These are phyloP conservation scores for Alsophila aescularia DNA, from an alignment of 2,888 invertebrate genomes.

Conservation along the genomic window DNA sequence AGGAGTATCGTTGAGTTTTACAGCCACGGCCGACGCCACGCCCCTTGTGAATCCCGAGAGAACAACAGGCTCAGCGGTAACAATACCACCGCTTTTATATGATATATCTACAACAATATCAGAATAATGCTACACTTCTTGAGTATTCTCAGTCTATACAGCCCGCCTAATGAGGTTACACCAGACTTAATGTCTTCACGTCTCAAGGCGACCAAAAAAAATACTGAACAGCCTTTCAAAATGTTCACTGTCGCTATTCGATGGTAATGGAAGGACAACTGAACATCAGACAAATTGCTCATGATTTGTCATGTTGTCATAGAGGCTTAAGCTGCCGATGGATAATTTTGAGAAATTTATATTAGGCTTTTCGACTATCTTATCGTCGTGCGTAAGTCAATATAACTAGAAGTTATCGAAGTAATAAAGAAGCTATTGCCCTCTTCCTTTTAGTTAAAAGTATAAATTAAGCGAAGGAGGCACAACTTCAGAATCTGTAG, in stretches of 20 bases:
- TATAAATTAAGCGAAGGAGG: constrained; percentile 58
- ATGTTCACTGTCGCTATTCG: no score
- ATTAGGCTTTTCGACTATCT: constrained; percentile 36
- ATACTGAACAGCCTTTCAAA: not conserved
- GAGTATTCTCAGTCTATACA: not conserved
- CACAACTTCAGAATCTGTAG: constrained; percentile 52
- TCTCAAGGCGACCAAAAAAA: constrained; percentile 6
- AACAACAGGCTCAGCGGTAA: constrained; percentile 56
- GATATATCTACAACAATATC: constrained; percentile 9
- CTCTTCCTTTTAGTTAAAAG: constrained; percentile 65
- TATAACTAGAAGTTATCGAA: constrained; percentile 43
- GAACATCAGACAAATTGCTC: not conserved
- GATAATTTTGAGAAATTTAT: constrained; percentile 36
- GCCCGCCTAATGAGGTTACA: constrained; percentile 1
- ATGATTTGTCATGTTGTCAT: not conserved
- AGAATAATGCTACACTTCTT: not conserved
- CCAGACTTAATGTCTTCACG: not conserved
- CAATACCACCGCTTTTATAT: constrained; percentile 34
- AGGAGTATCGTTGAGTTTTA: constrained; percentile 81
- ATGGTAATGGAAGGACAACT: not conserved
- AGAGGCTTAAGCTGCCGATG: constrained; percentile 15
- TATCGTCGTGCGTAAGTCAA: constrained; percentile 43
- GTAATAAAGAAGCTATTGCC: constrained; percentile 60
- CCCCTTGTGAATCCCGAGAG: constrained; percentile 64
- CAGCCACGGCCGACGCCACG: constrained; percentile 64